Base-by-base conservation (phyloP, 2,888 invertebrate species). In the Acrocyrtus sp. region DNA sequence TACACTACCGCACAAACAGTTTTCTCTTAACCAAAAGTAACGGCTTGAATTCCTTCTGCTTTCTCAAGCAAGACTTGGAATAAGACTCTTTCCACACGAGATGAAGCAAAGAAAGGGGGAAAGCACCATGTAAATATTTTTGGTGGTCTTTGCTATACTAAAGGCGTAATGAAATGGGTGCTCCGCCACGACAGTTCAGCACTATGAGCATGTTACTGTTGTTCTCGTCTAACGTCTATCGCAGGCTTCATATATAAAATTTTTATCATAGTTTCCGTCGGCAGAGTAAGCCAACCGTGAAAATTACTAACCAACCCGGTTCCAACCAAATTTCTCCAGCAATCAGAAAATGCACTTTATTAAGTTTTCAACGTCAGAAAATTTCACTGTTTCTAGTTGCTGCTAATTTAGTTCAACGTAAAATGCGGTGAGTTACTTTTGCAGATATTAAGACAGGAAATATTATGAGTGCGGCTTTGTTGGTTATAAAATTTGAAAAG, bases 181-280 rank as follows among this genome's bases (percentile, higher is more conserved):
- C 34, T 34, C 6, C 6, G 34, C 12, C 12, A n/a, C 34, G 34
- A 34, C 5, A 8, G 12, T 34, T 34, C n/a, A n/a, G 34, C 6
- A 8, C 34, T 12, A 34, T 34, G 34, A 34, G 12, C 34, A 12
- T 34, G 34, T 34, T 34, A 34, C 34, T 34, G 34, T n/a, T n/a
- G n/a, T 12, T 34, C 34, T 12, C 34, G 34, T 34, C 12, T 34
- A 5, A 34, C 34, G n/a, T n/a, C n/a, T n/a, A n/a, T 63, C 61
- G 54, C 69, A 45, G 62, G 57, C 50, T 70, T 62, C 56, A 62
- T 70, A n/a, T n/a, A 70, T 70, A 70, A 70, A 70, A 57, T 5
- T 34, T 62, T 70, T 70, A 62, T 70, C 63, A 43, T 39, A 57
- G 47, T 47, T 63, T 70, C 63, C 70, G 57, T 70, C 39, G 51